These are phyloP conservation scores for Phoxinus dragarum DNA, from an alignment of 2,797 vertebrate genomes.

Conservation along the genomic window DNA sequence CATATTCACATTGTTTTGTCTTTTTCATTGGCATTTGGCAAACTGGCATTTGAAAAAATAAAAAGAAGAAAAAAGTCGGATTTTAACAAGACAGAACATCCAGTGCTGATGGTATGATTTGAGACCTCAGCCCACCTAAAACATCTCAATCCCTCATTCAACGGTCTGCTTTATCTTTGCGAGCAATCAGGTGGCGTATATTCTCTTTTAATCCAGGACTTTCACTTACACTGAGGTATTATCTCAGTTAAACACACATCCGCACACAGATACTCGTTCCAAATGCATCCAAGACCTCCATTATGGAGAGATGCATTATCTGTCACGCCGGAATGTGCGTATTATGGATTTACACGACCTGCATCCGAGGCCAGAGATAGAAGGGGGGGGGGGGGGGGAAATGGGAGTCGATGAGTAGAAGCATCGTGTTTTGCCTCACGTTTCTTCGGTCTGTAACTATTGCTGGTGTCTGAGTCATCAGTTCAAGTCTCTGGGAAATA, in stretches of 20 bases:
- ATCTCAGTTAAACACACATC: slow-evolving; percentile 51
- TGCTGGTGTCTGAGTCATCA: not conserved
- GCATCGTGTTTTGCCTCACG: not conserved
- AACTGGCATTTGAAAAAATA: not conserved
- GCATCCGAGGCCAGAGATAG: slow-evolving; percentile 31
- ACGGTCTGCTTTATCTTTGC: slow-evolving; percentile 56
- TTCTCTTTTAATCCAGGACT: slow-evolving; percentile 64
- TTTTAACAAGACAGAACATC: slow-evolving; percentile 23
- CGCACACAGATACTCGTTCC: slow-evolving; percentile 45
- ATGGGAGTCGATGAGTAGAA: not conserved
- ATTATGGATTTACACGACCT: slow-evolving; percentile 40
- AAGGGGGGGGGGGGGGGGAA: not conserved
- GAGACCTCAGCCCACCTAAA: slow-evolving; percentile 58
- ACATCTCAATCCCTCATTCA: slow-evolving; percentile 62
- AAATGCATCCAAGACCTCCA: slow-evolving; percentile 57
- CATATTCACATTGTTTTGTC: not conserved
- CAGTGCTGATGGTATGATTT: slow-evolving; percentile 42
- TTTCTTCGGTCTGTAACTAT: slow-evolving; percentile 1
- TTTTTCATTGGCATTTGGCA: not conserved
- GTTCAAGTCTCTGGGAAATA: not conserved
- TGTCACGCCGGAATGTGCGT: slow-evolving; percentile 48
- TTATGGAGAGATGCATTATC: slow-evolving; percentile 52
- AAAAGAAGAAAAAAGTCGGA: not conserved
- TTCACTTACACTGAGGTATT: slow-evolving; percentile 59
- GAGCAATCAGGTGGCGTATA: slow-evolving; percentile 63